A percentile compares a stretch with the other conserved stretches of the same genome.
phyloP scores from a whole-genome alignment of 2,797 vertebrate species.

The Carapus acus region DNA sequence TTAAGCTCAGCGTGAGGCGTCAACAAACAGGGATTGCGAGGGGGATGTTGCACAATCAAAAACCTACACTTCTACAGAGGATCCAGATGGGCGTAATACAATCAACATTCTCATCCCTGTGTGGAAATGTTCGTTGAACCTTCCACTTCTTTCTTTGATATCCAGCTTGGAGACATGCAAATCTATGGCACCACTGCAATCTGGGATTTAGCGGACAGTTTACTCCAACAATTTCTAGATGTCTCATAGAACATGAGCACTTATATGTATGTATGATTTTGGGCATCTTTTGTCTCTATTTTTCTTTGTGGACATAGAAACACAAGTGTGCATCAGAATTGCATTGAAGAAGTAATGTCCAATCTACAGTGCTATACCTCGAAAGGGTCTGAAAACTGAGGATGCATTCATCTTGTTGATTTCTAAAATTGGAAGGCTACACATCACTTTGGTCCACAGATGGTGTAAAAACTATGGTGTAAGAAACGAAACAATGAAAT shows the following conservation, averaged over 20 bases:
- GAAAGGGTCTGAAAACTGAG: slow-evolving; percentile 13
- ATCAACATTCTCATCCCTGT: too few relatives aligned
- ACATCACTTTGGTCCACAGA: slow-evolving; percentile 9
- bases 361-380: slow-evolving; percentile 15
- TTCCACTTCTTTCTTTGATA: too few relatives aligned
- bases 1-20: slow-evolving; percentile 8
- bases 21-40: slow-evolving; percentile 3
- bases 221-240: too few relatives aligned
- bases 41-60: not conserved
- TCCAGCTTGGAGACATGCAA: not conserved
- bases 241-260: not conserved
- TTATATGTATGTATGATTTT: not conserved
- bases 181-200: not conserved
- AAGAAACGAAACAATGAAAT: not conserved
- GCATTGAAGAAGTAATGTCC: slow-evolving; percentile 4
- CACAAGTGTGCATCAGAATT: not conserved
- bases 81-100: too few relatives aligned
- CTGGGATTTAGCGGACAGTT: too few relatives aligned
- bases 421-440: slow-evolving; percentile 42
- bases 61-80: too few relatives aligned
- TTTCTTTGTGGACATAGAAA: not conserved
- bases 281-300: not conserved
- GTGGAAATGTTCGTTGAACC: too few relatives aligned
- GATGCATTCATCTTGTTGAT: slow-evolving; percentile 46
- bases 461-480: not conserved